Evolutionary conservation across 2,113 vertebrate species (phyloP), one percentile per base, ranked within the genome.

Genomic region (Micronycteris hirsuta): DNA sequence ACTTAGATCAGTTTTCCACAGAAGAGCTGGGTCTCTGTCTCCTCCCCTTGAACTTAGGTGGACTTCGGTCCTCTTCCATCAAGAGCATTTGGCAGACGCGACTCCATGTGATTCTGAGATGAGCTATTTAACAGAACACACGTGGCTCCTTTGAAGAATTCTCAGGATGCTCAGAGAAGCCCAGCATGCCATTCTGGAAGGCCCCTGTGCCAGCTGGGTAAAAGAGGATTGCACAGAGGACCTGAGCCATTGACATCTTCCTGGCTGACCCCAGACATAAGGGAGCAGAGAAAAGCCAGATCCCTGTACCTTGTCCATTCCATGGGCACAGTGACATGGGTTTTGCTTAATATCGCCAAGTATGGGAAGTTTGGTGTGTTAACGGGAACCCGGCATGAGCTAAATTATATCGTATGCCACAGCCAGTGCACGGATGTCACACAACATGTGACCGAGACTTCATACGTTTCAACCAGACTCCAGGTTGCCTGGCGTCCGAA

Each of bases 171-270:
- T 13, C n/a, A 12, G 47, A 17, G 68, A 16, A 43, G 52, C 63
- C 16, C 41, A 36, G 73, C 41, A 5, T 20, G 41, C 3, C 20
- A 20, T 11, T 26, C 54, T 2, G 1, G 14, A 9, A 6, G 6
- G 9, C 4, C 56, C 22, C 6, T 28, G 16, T 1, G 8, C 28
- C 15, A 38, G 36, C 73, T 2, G 0, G 0, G 1, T 2, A 1
- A 33, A 31, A 38, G 14, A 7, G 13, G 3, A 16, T 4, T 24
- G 0, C 7, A 9, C 13, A 13, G 56, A 49, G 33, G 16, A 28
- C 8, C 2, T 38, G 11, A 22, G 73, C 3, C 24, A 7, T 20
- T 2, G 3, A 0, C 2, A 1, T 0, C n/a, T 16, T 17, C 77
- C n/a, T 26, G 7, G 41, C 83, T 28, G 38, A 76, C 8, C 45